Percentiles rank a stretch among this genome's conserved stretches.
These are phyloP conservation scores for Hippocampus kuda DNA, from an alignment of 2,797 vertebrate genomes.

Conservation along the genomic window DNA sequence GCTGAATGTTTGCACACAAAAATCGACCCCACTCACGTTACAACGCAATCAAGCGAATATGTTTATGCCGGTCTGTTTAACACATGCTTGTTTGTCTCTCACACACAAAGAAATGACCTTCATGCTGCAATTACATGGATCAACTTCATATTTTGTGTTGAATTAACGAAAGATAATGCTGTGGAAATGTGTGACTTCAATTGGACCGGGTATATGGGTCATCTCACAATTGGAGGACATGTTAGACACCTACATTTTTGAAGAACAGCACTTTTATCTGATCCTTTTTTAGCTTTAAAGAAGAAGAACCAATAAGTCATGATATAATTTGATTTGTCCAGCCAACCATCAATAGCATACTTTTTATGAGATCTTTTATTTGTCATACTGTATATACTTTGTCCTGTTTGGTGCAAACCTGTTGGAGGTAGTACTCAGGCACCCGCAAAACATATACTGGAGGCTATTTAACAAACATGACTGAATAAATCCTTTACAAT, in stretches of 20 bases:
- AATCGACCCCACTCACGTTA: neutral
- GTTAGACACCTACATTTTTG: neutral
- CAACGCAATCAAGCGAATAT: neutral
- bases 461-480: neutral
- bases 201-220: neutral
- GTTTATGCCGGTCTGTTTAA: neutral
- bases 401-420: too few species aligned
- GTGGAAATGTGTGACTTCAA: neutral
- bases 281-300: too few species aligned
- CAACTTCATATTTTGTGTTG: neutral
- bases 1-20: neutral
- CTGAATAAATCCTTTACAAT: too few species aligned
- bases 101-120: neutral
- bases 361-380: too few species aligned
- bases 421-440: too few species aligned
- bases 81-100: neutral
- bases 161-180: neutral
- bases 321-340: too few species aligned
- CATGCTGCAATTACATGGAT: neutral
- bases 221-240: neutral
- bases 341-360: too few species aligned
- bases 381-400: too few species aligned
- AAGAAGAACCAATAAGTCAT: too few species aligned
- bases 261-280: too few species aligned
- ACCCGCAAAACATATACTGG: too few species aligned